These are phyloP conservation scores for Plotosus lineatus DNA, from an alignment of 2,113 vertebrate species.

Conservation along the genomic window DNA sequence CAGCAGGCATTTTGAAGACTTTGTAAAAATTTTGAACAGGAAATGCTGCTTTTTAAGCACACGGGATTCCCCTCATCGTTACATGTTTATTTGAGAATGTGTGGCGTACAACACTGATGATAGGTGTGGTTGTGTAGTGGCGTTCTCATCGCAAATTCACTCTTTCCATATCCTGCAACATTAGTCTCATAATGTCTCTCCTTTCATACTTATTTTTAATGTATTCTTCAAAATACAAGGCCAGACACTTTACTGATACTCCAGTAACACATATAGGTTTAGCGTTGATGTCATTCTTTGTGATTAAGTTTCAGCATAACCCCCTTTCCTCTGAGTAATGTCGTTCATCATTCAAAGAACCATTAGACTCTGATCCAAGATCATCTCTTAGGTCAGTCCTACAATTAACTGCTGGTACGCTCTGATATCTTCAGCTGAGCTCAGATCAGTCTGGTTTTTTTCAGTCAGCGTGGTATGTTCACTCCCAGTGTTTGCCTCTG, in stretches of 20 bases:
- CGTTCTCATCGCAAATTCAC: slow-evolving; percentile 21
- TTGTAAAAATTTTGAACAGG: not conserved
- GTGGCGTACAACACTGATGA: not conserved
- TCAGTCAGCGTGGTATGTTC: not conserved
- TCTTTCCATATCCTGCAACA: slow-evolving; percentile 36
- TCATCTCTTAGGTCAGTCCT: not conserved
- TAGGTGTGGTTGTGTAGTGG: slow-evolving; percentile 12
- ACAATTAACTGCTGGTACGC: not conserved
- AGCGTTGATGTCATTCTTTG: not conserved
- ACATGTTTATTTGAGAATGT: slow-evolving; percentile 22
- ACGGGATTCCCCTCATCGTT: not conserved
- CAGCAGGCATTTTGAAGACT: not conserved
- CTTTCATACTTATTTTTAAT: not conserved
- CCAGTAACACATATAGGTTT: not conserved
- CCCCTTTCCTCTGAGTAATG: not conserved
- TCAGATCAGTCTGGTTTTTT: not conserved
- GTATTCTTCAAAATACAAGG: not conserved
- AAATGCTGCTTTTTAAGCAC: not conserved
- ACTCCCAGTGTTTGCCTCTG: slow-evolving; percentile 33
- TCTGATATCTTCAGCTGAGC: slow-evolving; percentile 5
- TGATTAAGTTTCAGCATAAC: not conserved
- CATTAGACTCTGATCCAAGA: slow-evolving; percentile 1
- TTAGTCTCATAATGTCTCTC: not conserved
- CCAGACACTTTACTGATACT: not conserved
- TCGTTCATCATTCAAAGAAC: not conserved